These are phyloP conservation scores for Tinea semifulvella DNA, from an alignment of 2,888 invertebrate species.

Conservation along the genomic window DNA sequence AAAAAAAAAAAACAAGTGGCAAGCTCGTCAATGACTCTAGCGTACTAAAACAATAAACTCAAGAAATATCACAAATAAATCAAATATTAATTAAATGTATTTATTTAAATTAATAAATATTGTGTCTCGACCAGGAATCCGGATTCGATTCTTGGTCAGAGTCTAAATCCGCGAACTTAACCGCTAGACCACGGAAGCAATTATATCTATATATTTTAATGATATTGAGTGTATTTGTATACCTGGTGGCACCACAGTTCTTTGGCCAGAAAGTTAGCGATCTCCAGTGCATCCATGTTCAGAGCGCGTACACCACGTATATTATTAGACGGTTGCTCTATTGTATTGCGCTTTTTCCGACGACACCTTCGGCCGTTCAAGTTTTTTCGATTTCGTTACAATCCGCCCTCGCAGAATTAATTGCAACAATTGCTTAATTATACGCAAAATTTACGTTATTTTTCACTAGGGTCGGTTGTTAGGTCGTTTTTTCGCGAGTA, in stretches of 20 bases:
- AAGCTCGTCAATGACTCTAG: too few species aligned
- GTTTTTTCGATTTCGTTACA: conserved; percentile 63
- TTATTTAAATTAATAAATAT: too few species aligned
- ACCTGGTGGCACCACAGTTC: conserved; percentile 88
- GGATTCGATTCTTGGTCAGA: too few species aligned
- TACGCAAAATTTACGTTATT: conserved; percentile 16
- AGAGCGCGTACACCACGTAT: conserved; percentile 50
- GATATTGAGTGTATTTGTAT: conserved; percentile 24
- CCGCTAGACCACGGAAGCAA: too few species aligned
- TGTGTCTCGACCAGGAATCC: too few species aligned
- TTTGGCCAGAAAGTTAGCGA: conserved; percentile 84
- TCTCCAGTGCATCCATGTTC: conserved; percentile 83
- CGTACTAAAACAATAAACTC: too few species aligned
- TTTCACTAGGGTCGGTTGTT: conserved; percentile 19
- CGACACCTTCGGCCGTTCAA: conserved; percentile 63
- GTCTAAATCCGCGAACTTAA: too few species aligned
- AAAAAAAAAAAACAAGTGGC: too few species aligned
- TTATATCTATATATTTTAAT: background rate
- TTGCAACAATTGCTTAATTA: conserved; percentile 29
- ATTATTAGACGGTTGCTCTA: conserved; percentile 66
- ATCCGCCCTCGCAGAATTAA: conserved; percentile 52
- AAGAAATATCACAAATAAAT: too few species aligned
- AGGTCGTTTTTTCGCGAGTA: conserved; percentile 20
- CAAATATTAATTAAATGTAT: too few species aligned
- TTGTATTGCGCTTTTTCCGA: conserved; percentile 66